Evolutionary conservation across 30 jellyfish, hydroid and myxozoan genomes (phyloP).

Genomic region (Haliclystus octoradiatus): DNA sequence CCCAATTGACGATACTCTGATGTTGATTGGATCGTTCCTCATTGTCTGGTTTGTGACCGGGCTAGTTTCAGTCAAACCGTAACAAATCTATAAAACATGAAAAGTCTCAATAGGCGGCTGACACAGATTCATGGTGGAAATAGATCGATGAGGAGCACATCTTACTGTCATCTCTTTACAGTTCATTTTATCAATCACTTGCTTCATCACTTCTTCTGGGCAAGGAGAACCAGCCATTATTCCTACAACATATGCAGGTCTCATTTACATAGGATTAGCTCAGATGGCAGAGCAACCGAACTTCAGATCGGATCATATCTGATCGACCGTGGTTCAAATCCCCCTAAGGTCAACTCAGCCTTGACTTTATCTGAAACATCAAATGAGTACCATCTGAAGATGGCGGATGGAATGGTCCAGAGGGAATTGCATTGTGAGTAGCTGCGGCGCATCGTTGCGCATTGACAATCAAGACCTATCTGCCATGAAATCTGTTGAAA

Average conservation of each 20-base stretch:
- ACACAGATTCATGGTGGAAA: background rate
- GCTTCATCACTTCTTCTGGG: constrained; percentile 90
- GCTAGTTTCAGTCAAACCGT: constrained; percentile 92
- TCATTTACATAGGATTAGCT: too few relatives aligned
- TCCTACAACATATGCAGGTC: constrained; percentile 59
- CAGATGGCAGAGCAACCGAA: too few relatives aligned
- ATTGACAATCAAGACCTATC: too few relatives aligned
- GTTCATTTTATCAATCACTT: constrained; percentile 49
- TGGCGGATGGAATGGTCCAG: too few relatives aligned
- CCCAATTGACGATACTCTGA: constrained; percentile 79
- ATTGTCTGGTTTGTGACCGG: constrained; percentile 56
- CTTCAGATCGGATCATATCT: too few relatives aligned
- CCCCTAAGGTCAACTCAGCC: too few relatives aligned
- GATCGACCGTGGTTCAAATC: too few relatives aligned
- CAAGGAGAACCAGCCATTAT: constrained; percentile 97
- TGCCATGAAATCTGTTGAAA: too few relatives aligned
- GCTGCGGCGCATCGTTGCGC: too few relatives aligned
- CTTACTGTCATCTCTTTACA: constrained; percentile 91
- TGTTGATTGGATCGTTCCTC: constrained; percentile 45
- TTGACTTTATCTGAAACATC: too few relatives aligned
- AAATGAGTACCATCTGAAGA: too few relatives aligned
- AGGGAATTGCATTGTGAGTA: too few relatives aligned
- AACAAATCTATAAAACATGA: constrained; percentile 46
- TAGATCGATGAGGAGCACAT: background rate
- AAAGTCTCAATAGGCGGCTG: background rate